Base-by-base conservation (phyloP, 1,140 invertebrate genomes). In the Atta cephalotes region DNA sequence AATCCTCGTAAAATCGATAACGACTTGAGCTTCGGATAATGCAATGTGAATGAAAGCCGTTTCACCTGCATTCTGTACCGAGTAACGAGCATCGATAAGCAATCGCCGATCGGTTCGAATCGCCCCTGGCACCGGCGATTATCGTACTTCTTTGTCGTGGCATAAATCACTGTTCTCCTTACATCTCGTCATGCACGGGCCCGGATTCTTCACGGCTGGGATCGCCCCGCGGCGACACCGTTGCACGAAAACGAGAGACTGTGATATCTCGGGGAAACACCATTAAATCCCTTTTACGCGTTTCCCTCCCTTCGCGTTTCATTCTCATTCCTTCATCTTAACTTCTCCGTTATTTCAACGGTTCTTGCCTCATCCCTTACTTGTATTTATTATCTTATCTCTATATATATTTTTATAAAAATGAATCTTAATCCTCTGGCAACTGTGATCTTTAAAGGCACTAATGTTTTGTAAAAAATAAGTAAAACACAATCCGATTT, bases 51-150 rank as follows among this genome's bases (percentile, higher is more conserved):
- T 84, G 80, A 84, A 84, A 84, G 80, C 31, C 70, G 70, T 45
- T 84, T 51, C 85, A 86, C 71, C 85, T 86, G 77, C 85, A 39
- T 56, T 66, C 79, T 45, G 53, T 58, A 60, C 35, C 63, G 76
- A 71, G 65, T 86, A 86, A 86, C 85, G 77, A 86, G 85, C 53
- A 62, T 53, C 85, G 85, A 86, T 86, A 81, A 80, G 85, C 66
- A 21, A 85, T 84, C 62, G 31, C 51, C 62, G 80, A 87, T 85
- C 45, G 28, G 39, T 77, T 51, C 39, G 51, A 63, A 76, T 76
- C 28, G 81, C 81, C 63, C 16, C 53, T 49, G 66, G 86, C 80
- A 45, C 53, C 28, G 49, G 49, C 65, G 60, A 85, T 87, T 85
- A 87, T 85, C 81, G 71, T 81, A 68, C 58, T 84, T 87, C 84